Percentiles rank a stretch among this genome's conserved stretches.
phyloP scores from a whole-genome alignment of 2,113 vertebrate genomes.

The Rhabdornis inornatus region DNA sequence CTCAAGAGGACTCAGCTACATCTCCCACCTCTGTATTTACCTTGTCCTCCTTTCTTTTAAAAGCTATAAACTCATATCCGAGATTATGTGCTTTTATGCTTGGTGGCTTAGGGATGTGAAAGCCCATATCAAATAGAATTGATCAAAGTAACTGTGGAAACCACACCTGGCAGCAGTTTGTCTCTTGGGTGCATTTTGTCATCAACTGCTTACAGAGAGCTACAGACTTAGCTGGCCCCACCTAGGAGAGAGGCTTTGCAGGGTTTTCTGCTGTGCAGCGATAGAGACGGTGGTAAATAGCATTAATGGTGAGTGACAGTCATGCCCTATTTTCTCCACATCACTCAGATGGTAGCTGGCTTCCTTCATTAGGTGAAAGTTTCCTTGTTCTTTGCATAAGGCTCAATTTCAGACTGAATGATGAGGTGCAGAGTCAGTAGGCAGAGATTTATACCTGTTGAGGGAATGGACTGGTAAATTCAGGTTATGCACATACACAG shows the following conservation, averaged over 20 bases:
- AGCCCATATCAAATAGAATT: constrained; percentile 23
- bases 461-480: neutral
- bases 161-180: neutral
- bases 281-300: neutral
- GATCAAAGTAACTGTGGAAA: neutral
- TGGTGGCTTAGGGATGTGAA: neutral
- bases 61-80: neutral
- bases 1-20: neutral
- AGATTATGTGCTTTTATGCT: constrained; percentile 1
- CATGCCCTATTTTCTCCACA: neutral
- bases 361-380: neutral
- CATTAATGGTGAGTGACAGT: constrained; percentile 44
- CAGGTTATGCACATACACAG: neutral
- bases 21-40: constrained; percentile 1
- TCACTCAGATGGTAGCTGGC: neutral
- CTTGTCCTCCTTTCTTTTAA: neutral
- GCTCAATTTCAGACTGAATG: neutral
- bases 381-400: neutral
- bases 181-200: constrained; percentile 32
- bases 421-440: neutral
- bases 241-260: neutral
- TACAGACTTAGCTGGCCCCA: neutral
- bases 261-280: neutral
- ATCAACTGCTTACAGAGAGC: neutral
- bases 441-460: neutral